Evolutionary conservation across 2,797 vertebrate species (phyloP), one percentile per base, ranked within the genome.

Genomic region (Lacerta bilineata): DNA sequence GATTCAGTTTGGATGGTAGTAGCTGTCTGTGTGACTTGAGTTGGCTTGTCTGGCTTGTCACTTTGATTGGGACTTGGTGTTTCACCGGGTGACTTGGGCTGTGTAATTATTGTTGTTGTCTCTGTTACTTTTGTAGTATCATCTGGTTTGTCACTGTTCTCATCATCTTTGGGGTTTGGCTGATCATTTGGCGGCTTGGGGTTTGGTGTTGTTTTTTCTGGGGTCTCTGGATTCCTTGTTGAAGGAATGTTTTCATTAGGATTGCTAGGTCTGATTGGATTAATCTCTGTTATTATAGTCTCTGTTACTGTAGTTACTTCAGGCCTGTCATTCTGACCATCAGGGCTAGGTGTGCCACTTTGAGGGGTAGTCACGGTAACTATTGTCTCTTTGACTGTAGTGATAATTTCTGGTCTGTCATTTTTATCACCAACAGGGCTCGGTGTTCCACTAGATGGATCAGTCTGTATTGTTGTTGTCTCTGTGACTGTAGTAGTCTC

Each of bases 1-100:
- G 86, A 66, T 80, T 92, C 80, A 68, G 84, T 86, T 76, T 71
- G 88, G 78, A 82, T 10, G 8, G 69, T 81, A 41, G 79, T 68
- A 50, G 88, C 69, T 68, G 59, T 85, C 43, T 86, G 41, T 20
- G 43, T 89, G 43, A 82, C 55, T 87, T 76, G n/a, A 66, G 86
- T 4, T 66, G 86, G 71, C 8, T 43, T 74, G 8, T 82, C 79
- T 64, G 85, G 85, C 20, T 79, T 86, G 46, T 59, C 83, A 84
- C n/a, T 78, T 86, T 78, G 41, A 17, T 46, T 36, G 41, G 86
- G 79, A 75, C 17, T 82, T 87, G 86, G 64, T 80, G 76, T 86
- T 55, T 75, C 77, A 69, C 71, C 39, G 79, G 41, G 55, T 46
- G 39, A 75, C 6, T n/a, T 82, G 46, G 84, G 8, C 17, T 78